Evolutionary conservation across 1,140 invertebrate genomes (phyloP), one percentile per base, ranked within the genome.

Genomic region (Helicoverpa zea): DNA sequence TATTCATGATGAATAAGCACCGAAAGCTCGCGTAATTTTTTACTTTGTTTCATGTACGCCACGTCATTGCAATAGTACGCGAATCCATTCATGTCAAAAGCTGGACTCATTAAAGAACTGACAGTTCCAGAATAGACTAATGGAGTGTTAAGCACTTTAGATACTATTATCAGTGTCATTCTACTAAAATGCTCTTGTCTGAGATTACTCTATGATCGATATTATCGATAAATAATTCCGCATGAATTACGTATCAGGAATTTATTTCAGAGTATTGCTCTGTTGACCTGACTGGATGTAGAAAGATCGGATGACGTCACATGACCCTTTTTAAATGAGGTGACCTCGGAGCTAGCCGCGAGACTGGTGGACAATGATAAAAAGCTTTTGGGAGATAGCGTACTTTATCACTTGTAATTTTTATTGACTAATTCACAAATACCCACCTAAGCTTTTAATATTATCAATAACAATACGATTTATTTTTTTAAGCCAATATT

Each of bases 141-240:
- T 77, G 74, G 74, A 64, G 18, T 64, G 29, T 10, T 64, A 52
- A 51, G n/a, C 49, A 54, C 61, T 77, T 64, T 64, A 77, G 74
- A 77, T 77, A 77, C 18, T 29, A 54, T 61, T 72, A 77, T 77
- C 74, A 52, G n/a, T 77, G 74, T 77, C 74, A 77, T 52, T 76
- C 16, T 2, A 30, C 43, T 61, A 30, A 52, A 64, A 64, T 77
- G 18, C 74, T 14, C 29, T 77, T 35, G n/a, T n/a, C 9, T 11
- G 12, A 64, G 59, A 77, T 77, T 77, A 51, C 18, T 14, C 2
- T 18, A 23, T 75, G 56, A 61, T 61, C 73, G 30, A 61, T 61
- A 61, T 12, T 72, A 35, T 30, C 35, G 11, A 51, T 12, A 29
- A 59, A 12, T 47, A 16, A 43, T 64, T 43, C 30, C 35, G 30